phyloP scores from a whole-genome alignment of 2,888 invertebrate genomes.

The Drosophila demipolita region DNA sequence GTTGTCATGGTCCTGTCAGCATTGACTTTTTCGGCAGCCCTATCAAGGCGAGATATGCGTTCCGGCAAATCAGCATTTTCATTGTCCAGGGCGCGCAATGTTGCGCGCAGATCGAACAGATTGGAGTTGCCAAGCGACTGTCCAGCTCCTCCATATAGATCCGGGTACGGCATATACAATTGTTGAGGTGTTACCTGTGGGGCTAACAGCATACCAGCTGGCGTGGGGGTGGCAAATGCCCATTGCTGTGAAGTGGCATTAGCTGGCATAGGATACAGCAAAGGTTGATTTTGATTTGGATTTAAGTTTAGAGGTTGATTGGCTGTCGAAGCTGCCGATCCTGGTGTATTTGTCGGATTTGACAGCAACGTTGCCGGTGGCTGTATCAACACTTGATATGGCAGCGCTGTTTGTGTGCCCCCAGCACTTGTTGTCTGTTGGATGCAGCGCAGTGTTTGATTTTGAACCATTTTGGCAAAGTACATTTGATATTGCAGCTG shows the following conservation, averaged over 20 bases:
- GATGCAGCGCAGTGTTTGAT: conserved; percentile 81
- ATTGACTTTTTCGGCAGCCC: conserved; percentile 19
- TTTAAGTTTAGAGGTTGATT: conserved; percentile 1
- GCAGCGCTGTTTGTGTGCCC: conserved; percentile 16
- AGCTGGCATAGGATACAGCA: conserved; percentile 24
- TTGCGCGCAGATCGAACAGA: conserved; percentile 73
- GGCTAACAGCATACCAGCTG: conserved; percentile 67
- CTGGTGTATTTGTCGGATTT: not conserved
- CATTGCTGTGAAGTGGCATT: conserved; percentile 58
- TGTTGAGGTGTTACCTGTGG: conserved; percentile 65
- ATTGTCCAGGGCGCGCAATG: conserved; percentile 74
- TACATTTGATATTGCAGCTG: conserved; percentile 85
- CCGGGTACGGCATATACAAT: conserved; percentile 52
- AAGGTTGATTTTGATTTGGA: conserved; percentile 26
- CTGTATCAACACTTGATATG: conserved; percentile 46
- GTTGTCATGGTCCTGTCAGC: conserved; percentile 21
- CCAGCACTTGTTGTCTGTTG: conserved; percentile 65
- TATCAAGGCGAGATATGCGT: conserved; percentile 61
- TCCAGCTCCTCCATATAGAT: conserved; percentile 48
- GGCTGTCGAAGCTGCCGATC: conserved; percentile 16
- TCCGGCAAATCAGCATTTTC: conserved; percentile 76
- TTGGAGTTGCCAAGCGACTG: conserved; percentile 62
- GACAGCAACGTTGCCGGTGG: conserved; percentile 33
- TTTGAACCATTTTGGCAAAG: conserved; percentile 84
- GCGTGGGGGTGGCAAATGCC: conserved; percentile 73